phyloP scores from a whole-genome alignment of 53 echinoderm and acorn worm species.

The Astropecten irregularis region DNA sequence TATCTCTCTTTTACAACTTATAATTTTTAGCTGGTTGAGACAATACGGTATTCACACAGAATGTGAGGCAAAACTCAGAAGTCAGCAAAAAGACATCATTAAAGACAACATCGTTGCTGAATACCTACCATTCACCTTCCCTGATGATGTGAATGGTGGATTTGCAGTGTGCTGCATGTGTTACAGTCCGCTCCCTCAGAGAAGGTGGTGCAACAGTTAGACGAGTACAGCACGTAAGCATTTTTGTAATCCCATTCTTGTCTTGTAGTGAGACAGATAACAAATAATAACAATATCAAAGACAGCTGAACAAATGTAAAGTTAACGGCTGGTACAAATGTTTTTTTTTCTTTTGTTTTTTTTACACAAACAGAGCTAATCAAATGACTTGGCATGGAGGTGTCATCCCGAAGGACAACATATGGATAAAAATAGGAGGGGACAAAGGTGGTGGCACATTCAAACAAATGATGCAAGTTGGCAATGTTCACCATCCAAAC shows the following conservation, averaged over 20 bases:
- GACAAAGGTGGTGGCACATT: conserved; percentile 60
- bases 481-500: conserved; percentile 41
- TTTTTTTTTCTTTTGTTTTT: neutral
- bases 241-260: neutral
- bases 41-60: conserved; percentile 43
- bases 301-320: neutral
- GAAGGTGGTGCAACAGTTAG: conserved; percentile 30
- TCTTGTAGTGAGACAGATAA: neutral
- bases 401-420: neutral
- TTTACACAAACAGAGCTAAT: conserved; percentile 8
- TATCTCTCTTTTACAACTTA: neutral
- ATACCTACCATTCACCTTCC: conserved; percentile 37
- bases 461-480: conserved; percentile 57
- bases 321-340: neutral
- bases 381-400: conserved; percentile 28
- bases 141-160: conserved; percentile 27
- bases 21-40: conserved; percentile 33
- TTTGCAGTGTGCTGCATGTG: conserved; percentile 25
- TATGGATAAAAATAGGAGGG: conserved; percentile 50
- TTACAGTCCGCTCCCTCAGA: conserved; percentile 12
- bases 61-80: conserved; percentile 4
- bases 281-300: neutral
- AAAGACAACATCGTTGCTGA: conserved; percentile 34
- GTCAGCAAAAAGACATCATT: conserved; percentile 3
- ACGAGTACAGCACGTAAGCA: conserved; percentile 24